Conservation (phyloP, 2,797 vertebrate species). For the Macropodus opercularis region DNA sequence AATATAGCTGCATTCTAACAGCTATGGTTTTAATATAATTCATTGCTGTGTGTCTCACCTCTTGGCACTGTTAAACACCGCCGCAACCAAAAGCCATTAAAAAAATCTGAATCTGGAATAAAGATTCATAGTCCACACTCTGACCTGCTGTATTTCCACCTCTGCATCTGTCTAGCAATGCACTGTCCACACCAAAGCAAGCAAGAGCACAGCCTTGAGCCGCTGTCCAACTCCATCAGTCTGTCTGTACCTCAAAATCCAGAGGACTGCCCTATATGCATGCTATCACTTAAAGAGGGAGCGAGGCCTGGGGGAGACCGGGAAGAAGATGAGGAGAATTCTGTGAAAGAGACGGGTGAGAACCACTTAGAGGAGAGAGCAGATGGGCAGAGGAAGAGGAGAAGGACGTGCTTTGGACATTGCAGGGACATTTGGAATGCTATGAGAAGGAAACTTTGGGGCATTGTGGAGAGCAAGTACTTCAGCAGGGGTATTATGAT, state of each 20-base stretch:
- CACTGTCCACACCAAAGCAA: conserved; percentile 86
- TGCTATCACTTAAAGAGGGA: conserved; percentile 68
- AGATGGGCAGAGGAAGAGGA: conserved; percentile 72
- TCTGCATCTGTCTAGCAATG: conserved; percentile 67
- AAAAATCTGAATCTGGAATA: background rate
- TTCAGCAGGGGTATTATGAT: conserved; percentile 98
- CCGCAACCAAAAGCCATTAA: background rate
- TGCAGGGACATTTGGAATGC: conserved; percentile 84
- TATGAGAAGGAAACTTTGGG: conserved; percentile 88
- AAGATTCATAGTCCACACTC: background rate
- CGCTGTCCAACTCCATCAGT: conserved; percentile 83
- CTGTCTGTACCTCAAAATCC: conserved; percentile 84
- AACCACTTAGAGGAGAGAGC: conserved; percentile 73
- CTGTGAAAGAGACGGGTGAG: conserved; percentile 72
- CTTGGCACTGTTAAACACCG: too few relatives aligned
- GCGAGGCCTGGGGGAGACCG: conserved; percentile 53
- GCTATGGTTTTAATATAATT: background rate
- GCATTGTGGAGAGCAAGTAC: conserved; percentile 98
- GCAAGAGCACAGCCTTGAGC: conserved; percentile 75
- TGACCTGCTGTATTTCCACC: background rate
- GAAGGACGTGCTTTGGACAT: conserved; percentile 65
- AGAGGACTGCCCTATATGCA: conserved; percentile 85
- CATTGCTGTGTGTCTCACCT: background rate
- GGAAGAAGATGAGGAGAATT: conserved; percentile 73
- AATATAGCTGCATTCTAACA: background rate